These are phyloP conservation scores for Zaprionus ornatus DNA, from an alignment of 1,140 invertebrate species.

Conservation along the genomic window DNA sequence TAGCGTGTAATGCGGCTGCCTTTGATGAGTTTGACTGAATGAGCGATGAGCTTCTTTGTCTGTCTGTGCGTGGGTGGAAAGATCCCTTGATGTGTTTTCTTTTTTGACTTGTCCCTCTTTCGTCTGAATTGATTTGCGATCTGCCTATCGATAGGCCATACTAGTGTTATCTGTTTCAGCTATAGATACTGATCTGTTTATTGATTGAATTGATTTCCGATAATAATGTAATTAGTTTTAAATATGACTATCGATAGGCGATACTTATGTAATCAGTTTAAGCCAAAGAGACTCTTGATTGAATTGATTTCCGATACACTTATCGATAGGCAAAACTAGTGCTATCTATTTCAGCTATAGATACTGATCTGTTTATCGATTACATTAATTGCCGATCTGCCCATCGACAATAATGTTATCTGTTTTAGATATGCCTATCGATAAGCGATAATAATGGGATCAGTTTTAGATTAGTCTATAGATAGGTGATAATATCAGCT, in stretches of 20 bases:
- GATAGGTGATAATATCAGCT: too few relatives aligned
- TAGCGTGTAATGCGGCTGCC: constrained; percentile 21
- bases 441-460: background rate
- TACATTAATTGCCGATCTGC: background rate
- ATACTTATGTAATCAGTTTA: too few relatives aligned
- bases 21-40: constrained; percentile 28
- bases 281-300: too few relatives aligned
- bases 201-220: background rate
- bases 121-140: background rate
- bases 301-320: background rate
- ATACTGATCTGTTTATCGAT: too few relatives aligned
- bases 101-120: background rate
- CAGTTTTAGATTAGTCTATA: too few relatives aligned
- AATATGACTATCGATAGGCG: too few relatives aligned
- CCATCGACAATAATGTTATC: too few relatives aligned
- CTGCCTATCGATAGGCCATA: background rate
- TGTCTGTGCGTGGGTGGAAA: background rate
- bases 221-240: too few relatives aligned
- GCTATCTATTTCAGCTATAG: background rate
- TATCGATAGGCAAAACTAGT: background rate
- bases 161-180: background rate
- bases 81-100: background rate
- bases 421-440: background rate
- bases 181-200: too few relatives aligned
- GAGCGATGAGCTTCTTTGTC: constrained; percentile 9